Evolutionary conservation across 37 sponge, comb jelly and placozoan species (phyloP).

Genomic region (Eunapius fragilis): DNA sequence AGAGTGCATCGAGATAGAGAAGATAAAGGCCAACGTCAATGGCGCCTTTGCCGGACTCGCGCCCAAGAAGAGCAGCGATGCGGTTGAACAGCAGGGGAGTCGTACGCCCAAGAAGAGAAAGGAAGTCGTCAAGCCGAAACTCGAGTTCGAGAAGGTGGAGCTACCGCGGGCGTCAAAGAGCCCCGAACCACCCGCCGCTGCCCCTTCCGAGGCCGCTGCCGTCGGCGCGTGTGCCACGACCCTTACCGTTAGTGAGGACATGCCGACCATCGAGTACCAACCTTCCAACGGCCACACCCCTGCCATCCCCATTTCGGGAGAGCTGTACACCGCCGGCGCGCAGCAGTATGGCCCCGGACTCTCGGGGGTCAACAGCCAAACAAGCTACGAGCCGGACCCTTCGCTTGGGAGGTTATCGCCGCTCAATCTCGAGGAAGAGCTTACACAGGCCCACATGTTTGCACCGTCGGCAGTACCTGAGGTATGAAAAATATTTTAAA

Average conservation of each 20-base stretch:
- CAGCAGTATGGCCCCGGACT: no score
- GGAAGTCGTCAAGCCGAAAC: constrained; percentile 12
- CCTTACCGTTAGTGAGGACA: not conserved
- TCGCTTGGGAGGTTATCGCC: constrained; percentile 13
- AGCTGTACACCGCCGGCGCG: not conserved
- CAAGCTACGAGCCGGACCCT: not conserved
- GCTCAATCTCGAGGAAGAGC: constrained; percentile 21
- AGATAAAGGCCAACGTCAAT: constrained; percentile 58
- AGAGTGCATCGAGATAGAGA: constrained; percentile 75
- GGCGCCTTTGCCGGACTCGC: constrained; percentile 37
- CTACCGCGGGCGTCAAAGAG: constrained; percentile 6
- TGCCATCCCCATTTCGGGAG: not conserved
- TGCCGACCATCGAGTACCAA: not conserved
- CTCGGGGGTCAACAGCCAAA: not conserved
- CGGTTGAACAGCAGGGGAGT: not conserved
- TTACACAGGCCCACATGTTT: constrained; percentile 2
- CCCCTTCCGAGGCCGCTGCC: not conserved
- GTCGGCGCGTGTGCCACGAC: no score
- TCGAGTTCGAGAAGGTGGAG: constrained; percentile 36
- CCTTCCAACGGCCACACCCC: constrained; percentile 1
- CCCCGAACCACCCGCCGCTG: not conserved
- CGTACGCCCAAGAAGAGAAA: constrained; percentile 25
- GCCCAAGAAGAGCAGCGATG: not conserved
- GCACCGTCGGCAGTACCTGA: not conserved
- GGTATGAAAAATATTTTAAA: not conserved